Percentiles rank a stretch among this genome's conserved stretches.
Conservation (phyloP, 2,888 invertebrate genomes). For the Sabatieria punctata region DNA sequence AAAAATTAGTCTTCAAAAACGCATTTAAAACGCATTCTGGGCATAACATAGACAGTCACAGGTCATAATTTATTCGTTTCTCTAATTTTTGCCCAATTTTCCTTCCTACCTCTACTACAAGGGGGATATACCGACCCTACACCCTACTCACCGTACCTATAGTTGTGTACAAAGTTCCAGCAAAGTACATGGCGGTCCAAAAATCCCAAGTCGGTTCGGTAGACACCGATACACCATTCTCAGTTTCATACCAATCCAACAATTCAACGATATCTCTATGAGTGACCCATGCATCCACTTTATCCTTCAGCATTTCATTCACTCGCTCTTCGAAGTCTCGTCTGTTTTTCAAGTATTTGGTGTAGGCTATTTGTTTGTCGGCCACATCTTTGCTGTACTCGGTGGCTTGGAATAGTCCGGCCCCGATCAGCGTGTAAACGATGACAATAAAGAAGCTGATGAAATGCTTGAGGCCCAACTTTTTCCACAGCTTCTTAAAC, state of each 20-base stretch:
- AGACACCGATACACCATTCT: not conserved
- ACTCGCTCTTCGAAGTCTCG: not conserved
- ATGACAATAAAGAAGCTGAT: slow-evolving; percentile 1
- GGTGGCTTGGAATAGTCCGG: not conserved
- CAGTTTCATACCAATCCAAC: not conserved
- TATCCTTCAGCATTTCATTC: not conserved
- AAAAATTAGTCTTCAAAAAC: too few species aligned
- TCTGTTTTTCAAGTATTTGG: not conserved
- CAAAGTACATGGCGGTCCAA: slow-evolving; percentile 9
- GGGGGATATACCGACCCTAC: too few species aligned
- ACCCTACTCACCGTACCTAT: slow-evolving; percentile 18
- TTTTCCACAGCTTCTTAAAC: not conserved
- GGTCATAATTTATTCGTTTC: too few species aligned
- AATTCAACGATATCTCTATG: not conserved
- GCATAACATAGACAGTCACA: too few species aligned
- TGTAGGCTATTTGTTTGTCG: not conserved
- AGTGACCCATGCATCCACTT: not conserved
- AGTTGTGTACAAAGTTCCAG: slow-evolving; percentile 25
- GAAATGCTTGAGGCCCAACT: slow-evolving; percentile 8
- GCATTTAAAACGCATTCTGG: too few species aligned
- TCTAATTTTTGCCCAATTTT: too few species aligned
- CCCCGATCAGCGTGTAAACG: slow-evolving; percentile 9
- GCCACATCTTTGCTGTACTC: not conserved
- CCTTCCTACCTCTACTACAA: too few species aligned
- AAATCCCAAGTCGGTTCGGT: slow-evolving; percentile 7